phyloP scores from a whole-genome alignment of 2,797 vertebrate species.

The Enteromius thamalakanensis region DNA sequence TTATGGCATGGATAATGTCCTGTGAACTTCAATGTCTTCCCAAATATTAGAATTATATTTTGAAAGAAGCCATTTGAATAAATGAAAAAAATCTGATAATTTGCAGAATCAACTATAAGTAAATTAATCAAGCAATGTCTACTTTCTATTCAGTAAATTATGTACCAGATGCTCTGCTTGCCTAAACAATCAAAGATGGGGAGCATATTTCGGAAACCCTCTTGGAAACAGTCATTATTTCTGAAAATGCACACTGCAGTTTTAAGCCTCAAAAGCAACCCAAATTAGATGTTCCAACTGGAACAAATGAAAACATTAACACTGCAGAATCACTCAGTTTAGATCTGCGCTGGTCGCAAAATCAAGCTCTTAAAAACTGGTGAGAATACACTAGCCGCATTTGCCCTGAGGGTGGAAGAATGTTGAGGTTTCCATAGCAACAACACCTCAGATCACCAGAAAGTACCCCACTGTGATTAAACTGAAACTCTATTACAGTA shows the following conservation, averaged over 20 bases:
- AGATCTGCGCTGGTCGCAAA: not conserved
- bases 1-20: not conserved
- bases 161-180: not conserved
- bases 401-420: not conserved
- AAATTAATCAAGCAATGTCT: not conserved
- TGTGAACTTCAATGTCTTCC: constrained; percentile 5
- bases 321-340: not conserved
- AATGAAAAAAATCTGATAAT: not conserved
- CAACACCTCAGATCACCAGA: constrained; percentile 42
- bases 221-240: not conserved
- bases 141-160: not conserved
- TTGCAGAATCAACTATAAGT: not conserved
- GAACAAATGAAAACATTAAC: constrained; percentile 8
- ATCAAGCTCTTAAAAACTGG: not conserved
- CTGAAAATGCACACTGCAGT: not conserved
- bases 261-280: not conserved
- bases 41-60: not conserved
- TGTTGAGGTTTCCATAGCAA: constrained; percentile 49
- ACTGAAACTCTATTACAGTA: constrained; percentile 25
- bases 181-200: not conserved
- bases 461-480: constrained; percentile 37
- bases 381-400: not conserved
- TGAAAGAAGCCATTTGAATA: not conserved
- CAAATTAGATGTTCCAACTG: not conserved
- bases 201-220: not conserved